phyloP scores from a whole-genome alignment of 1,140 invertebrate species.

The Hyles euphorbiae region DNA sequence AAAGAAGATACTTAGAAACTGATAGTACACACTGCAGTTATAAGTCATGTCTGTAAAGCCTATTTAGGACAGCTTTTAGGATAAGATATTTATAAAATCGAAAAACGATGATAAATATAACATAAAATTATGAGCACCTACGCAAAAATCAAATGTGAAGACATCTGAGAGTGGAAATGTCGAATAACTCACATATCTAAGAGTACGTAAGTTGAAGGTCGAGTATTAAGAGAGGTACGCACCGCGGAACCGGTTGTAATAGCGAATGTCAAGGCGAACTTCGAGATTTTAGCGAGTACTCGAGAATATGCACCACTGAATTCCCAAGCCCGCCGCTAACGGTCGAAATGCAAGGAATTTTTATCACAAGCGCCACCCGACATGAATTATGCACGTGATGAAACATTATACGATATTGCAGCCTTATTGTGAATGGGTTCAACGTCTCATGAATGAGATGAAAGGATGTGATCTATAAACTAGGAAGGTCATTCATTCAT shows the following conservation, averaged over 20 bases:
- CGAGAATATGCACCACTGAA: constrained; percentile 22
- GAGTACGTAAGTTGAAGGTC: constrained; percentile 8
- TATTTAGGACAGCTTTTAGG: no score
- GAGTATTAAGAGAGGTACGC: not conserved
- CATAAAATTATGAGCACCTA: no score
- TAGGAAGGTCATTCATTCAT: not conserved
- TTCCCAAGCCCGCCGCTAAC: constrained; percentile 19
- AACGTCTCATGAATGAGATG: constrained; percentile 8
- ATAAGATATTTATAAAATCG: no score
- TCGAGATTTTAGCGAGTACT: constrained; percentile 19
- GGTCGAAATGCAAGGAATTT: constrained; percentile 45
- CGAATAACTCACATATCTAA: not conserved
- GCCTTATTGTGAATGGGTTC: constrained; percentile 11
- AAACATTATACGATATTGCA: constrained; percentile 18
- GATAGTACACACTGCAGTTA: no score
- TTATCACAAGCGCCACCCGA: constrained; percentile 47
- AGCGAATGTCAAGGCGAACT: constrained; percentile 20
- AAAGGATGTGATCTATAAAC: constrained; percentile 6
- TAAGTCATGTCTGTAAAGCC: no score
- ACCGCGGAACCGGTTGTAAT: not conserved
- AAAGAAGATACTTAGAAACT: no score
- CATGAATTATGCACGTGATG: constrained; percentile 60
- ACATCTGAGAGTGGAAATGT: no score
- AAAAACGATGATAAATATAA: no score
- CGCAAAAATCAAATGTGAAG: no score